Conservation (phyloP, 2,888 invertebrate species). For the Heliconius hortense region DNA sequence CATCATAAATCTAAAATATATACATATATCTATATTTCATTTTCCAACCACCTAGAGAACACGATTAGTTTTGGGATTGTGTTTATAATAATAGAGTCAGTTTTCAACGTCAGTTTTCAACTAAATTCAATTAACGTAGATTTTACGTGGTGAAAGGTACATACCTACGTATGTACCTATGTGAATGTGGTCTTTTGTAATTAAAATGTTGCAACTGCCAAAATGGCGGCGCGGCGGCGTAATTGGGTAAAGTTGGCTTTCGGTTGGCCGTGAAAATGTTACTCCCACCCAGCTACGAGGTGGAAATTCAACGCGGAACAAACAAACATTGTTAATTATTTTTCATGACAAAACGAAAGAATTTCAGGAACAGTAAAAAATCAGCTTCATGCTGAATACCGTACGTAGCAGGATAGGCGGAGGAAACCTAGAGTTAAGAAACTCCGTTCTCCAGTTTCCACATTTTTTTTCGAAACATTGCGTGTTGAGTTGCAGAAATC, state of each 20-base stretch:
- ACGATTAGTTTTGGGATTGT: not conserved
- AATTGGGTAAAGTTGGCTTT: constrained; percentile 29
- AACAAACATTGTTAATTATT: not conserved
- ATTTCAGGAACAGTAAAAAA: not conserved
- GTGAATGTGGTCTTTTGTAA: constrained; percentile 30
- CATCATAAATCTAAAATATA: not conserved
- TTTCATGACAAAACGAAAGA: not conserved
- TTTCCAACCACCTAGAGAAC: not conserved
- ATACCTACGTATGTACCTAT: not conserved
- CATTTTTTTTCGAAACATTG: too few relatives aligned
- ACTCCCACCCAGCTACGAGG: not conserved
- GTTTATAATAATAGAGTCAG: not conserved
- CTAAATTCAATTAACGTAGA: constrained; percentile 32
- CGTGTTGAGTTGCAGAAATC: too few relatives aligned
- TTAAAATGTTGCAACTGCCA: constrained; percentile 33
- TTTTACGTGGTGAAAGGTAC: constrained; percentile 7
- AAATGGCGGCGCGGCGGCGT: constrained; percentile 20
- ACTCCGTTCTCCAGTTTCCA: too few relatives aligned
- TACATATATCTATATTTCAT: not conserved
- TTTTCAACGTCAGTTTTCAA: not conserved
- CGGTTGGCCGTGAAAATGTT: not conserved
- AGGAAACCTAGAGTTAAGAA: too few relatives aligned
- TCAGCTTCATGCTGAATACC: too few relatives aligned
- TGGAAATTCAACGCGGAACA: too few relatives aligned
- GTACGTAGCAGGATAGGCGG: too few relatives aligned